Percentiles rank a stretch among this genome's conserved stretches.
phyloP scores from a whole-genome alignment of 2,113 vertebrate genomes.

The Pipra filicauda region DNA sequence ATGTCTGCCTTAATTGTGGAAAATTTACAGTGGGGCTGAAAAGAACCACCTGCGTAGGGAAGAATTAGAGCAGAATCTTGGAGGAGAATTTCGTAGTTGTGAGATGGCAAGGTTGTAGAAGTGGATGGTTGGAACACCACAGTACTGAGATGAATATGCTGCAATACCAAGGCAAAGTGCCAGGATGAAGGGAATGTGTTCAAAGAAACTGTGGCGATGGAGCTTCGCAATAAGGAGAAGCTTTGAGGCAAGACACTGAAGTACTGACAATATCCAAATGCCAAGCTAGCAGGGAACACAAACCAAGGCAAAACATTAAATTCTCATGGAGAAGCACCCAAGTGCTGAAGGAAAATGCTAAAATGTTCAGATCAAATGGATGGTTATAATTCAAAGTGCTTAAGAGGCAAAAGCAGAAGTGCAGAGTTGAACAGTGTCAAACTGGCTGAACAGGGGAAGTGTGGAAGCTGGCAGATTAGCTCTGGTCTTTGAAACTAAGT shows the following conservation, averaged over 20 bases:
- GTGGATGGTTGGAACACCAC: neutral
- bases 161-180: neutral
- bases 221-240: neutral
- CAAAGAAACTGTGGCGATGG: neutral
- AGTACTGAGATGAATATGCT: neutral
- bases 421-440: neutral
- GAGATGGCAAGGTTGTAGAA: neutral
- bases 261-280: neutral
- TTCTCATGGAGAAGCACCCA: neutral
- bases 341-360: neutral
- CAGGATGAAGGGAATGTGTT: neutral
- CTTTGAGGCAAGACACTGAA: slow-evolving; percentile 1
- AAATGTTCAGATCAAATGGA: neutral
- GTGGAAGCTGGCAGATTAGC: neutral
- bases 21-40: neutral
- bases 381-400: neutral
- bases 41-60: neutral
- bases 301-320: neutral
- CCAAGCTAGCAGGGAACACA: neutral
- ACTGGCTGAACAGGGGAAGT: neutral
- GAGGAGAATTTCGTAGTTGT: neutral
- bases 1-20: neutral
- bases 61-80: neutral
- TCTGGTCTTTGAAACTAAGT: neutral
- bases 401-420: neutral